Conservation (phyloP, 2,113 vertebrate genomes). For the Corythornis madagascariensis region DNA sequence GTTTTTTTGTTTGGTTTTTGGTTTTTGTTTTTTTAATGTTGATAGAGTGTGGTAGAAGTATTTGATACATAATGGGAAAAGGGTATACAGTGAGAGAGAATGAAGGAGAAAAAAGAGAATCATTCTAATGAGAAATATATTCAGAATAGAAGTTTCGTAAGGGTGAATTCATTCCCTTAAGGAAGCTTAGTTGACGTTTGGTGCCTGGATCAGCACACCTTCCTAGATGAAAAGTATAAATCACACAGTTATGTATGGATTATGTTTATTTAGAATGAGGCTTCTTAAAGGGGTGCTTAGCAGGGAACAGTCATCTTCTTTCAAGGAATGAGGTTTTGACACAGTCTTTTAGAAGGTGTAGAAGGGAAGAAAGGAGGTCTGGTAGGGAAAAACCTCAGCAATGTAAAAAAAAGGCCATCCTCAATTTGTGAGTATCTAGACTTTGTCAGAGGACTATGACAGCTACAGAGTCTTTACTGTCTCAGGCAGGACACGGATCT, state of each 20-base stretch:
- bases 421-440: background rate
- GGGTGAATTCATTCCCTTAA: background rate
- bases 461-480: background rate
- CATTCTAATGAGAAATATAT: background rate
- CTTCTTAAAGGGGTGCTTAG: background rate
- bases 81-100: background rate
- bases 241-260: background rate
- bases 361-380: background rate
- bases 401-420: background rate
- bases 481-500: background rate
- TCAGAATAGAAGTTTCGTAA: background rate
- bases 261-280: background rate
- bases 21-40: background rate
- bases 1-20: background rate
- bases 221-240: constrained; percentile 5
- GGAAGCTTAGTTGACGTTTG: background rate
- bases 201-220: background rate
- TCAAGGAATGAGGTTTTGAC: background rate
- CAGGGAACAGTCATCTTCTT: background rate
- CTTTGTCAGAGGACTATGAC: background rate
- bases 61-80: background rate
- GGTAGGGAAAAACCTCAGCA: background rate
- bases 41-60: background rate
- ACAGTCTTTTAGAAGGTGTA: fast-evolving
- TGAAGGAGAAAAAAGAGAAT: background rate